Conservation (phyloP, 2,113 vertebrate species). For the Limanda limanda region DNA sequence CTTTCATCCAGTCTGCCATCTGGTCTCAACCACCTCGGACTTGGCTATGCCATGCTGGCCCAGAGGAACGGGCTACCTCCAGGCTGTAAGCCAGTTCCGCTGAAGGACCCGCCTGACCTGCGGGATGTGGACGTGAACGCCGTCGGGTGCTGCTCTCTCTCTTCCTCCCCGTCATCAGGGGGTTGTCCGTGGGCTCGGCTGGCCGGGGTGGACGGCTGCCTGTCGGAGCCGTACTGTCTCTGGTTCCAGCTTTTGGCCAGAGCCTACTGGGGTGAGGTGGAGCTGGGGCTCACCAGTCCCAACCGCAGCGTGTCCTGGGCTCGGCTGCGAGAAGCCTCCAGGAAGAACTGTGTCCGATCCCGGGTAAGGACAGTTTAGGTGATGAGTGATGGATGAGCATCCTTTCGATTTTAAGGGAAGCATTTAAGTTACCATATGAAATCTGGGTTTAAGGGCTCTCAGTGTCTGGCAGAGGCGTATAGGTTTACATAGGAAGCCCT, state of each 20-base stretch:
- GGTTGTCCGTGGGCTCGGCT: slow-evolving; percentile 80
- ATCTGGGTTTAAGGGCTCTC: slow-evolving; percentile 9
- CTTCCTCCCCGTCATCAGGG: slow-evolving; percentile 56
- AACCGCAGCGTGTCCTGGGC: slow-evolving; percentile 73
- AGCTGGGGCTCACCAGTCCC: slow-evolving; percentile 72
- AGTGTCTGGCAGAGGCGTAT: slow-evolving; percentile 38
- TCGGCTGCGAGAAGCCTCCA: slow-evolving; percentile 71
- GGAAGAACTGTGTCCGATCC: slow-evolving; percentile 72
- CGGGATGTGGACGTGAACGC: slow-evolving; percentile 60
- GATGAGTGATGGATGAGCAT: slow-evolving; percentile 28
- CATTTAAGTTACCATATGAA: not conserved
- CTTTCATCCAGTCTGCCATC: slow-evolving; percentile 13
- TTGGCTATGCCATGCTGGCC: slow-evolving; percentile 80
- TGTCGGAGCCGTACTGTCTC: slow-evolving; percentile 81
- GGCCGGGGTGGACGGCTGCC: slow-evolving; percentile 77
- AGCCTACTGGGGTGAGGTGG: slow-evolving; percentile 81
- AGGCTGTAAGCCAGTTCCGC: slow-evolving; percentile 62
- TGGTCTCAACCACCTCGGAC: slow-evolving; percentile 27
- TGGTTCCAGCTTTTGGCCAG: slow-evolving; percentile 82
- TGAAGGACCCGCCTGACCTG: slow-evolving; percentile 65
- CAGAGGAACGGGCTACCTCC: slow-evolving; percentile 73
- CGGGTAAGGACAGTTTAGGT: slow-evolving; percentile 66
- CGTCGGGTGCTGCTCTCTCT: slow-evolving; percentile 68
- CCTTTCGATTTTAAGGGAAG: not conserved
- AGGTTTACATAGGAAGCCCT: slow-evolving; percentile 61